Percentiles rank a stretch among this genome's conserved stretches.
phyloP scores from a whole-genome alignment of 2,797 vertebrate genomes.

The Gallinago nigripennis region DNA sequence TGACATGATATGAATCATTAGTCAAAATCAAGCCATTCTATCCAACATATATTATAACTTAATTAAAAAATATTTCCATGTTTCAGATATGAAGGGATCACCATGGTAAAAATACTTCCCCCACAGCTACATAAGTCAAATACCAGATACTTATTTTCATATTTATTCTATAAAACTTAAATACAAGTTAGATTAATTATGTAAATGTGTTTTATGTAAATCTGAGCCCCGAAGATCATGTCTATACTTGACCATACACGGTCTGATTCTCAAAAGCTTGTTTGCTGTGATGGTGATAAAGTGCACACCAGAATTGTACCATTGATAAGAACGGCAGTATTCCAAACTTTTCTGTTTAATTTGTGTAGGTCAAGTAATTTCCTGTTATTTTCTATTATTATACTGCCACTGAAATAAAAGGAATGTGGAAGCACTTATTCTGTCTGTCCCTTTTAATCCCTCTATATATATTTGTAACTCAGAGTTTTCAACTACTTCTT shows the following conservation, averaged over 20 bases:
- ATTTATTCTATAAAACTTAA: neutral
- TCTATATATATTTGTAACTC: rapidly evolving
- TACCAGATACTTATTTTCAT: neutral
- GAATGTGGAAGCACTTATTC: neutral
- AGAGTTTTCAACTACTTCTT: neutral
- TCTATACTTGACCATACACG: neutral
- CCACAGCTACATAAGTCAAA: neutral
- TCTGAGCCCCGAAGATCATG: neutral
- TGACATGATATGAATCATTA: neutral
- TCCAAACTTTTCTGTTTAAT: neutral
- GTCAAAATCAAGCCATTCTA: neutral
- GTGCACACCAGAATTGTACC: neutral
- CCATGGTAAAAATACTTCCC: neutral
- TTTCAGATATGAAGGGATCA: neutral
- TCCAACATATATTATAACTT: neutral
- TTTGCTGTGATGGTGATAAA: neutral
- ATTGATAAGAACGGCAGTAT: neutral
- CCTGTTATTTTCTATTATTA: neutral
- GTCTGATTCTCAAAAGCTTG: neutral
- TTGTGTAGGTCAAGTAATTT: neutral
- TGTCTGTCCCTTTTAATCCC: neutral
- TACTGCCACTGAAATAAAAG: neutral
- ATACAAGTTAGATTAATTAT: neutral
- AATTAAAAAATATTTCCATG: neutral
- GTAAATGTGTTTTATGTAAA: neutral